Evolutionary conservation across 2,888 invertebrate genomes (phyloP).

Genomic region (Coronaproctus castanopsis): DNA sequence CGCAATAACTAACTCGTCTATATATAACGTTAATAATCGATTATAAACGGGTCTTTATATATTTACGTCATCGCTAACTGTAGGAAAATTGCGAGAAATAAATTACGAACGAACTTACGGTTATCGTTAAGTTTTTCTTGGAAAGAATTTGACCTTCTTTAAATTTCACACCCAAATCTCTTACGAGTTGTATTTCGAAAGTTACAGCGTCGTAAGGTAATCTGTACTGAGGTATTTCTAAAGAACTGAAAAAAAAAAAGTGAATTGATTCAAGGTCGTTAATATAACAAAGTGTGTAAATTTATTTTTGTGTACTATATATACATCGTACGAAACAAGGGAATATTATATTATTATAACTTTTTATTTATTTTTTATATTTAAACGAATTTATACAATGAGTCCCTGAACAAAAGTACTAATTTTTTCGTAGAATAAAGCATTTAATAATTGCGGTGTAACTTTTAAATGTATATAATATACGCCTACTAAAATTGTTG

Average conservation of each 20-base stretch:
- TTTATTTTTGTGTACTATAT: neutral
- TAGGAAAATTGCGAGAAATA: too few species aligned
- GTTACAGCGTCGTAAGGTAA: conserved; percentile 79
- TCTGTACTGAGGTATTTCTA: conserved; percentile 94
- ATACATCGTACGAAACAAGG: neutral
- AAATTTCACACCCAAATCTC: conserved; percentile 81
- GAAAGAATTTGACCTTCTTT: conserved; percentile 50
- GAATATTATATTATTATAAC: neutral
- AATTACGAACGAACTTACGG: conserved; percentile 29
- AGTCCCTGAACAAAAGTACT: too few species aligned
- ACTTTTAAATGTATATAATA: too few species aligned
- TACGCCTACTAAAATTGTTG: too few species aligned
- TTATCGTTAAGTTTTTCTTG: conserved; percentile 46
- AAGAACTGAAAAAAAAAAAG: conserved; percentile 43
- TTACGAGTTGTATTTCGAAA: conserved; percentile 77
- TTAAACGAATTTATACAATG: too few species aligned
- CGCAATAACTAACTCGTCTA: too few species aligned
- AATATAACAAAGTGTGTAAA: neutral
- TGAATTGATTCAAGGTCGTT: neutral
- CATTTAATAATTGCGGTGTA: too few species aligned
- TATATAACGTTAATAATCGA: too few species aligned
- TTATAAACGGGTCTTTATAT: too few species aligned
- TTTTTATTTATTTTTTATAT: neutral
- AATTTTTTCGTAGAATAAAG: too few species aligned
- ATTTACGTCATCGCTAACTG: too few species aligned